Evolutionary conservation across 2,113 vertebrate genomes (phyloP).

Genomic region (Trogon surrucura): DNA sequence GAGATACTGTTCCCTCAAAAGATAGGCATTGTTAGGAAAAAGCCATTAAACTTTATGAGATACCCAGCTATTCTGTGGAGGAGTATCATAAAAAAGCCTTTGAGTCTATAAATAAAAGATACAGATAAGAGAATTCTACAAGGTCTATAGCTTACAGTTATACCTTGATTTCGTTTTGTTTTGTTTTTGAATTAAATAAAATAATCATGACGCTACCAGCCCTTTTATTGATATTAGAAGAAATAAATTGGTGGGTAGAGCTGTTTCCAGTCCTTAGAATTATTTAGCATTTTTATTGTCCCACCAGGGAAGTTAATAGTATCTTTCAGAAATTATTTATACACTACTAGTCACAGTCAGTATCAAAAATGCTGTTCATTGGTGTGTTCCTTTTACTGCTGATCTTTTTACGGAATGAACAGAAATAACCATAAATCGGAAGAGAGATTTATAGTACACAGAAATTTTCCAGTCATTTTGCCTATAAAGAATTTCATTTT

Average conservation of each 20-base stretch:
- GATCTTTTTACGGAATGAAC: conserved; percentile 46
- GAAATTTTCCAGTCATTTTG: conserved; percentile 52
- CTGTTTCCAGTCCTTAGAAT: conserved; percentile 46
- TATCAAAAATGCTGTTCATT: conserved; percentile 45
- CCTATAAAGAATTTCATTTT: background rate
- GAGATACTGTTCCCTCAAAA: conserved; percentile 14
- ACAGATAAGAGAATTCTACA: background rate
- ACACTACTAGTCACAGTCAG: conserved; percentile 47
- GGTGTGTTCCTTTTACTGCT: conserved; percentile 45
- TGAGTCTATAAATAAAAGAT: background rate
- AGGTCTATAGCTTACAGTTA: background rate
- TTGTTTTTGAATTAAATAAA: conserved; percentile 61
- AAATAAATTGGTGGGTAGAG: conserved; percentile 51
- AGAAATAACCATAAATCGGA: conserved; percentile 62
- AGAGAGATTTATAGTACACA: conserved; percentile 29
- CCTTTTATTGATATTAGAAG: conserved; percentile 50
- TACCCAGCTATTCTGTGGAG: background rate
- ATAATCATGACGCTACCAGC: conserved; percentile 31
- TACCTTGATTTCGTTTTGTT: background rate
- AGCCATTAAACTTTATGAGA: background rate
- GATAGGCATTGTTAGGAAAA: background rate
- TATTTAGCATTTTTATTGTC: conserved; percentile 75
- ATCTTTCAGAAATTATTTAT: conserved; percentile 70
- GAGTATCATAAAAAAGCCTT: background rate
- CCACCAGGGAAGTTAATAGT: conserved; percentile 49